phyloP scores from a whole-genome alignment of 1,140 invertebrate species.

The Homarus americanus region DNA sequence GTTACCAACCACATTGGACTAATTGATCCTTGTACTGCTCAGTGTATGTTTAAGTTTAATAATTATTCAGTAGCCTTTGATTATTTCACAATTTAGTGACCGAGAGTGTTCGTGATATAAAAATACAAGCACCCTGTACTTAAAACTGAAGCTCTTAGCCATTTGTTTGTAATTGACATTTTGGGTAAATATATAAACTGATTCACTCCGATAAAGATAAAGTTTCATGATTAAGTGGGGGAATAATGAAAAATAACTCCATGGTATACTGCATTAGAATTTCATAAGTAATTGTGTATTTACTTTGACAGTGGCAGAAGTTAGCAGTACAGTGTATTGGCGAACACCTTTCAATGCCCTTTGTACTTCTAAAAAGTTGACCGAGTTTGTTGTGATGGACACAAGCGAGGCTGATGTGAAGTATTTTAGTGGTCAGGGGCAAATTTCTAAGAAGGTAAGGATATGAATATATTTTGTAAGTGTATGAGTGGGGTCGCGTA shows the following conservation, averaged over 20 bases:
- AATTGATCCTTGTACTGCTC: conserved; percentile 94
- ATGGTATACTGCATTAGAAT: no score
- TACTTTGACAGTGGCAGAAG: conserved; percentile 86
- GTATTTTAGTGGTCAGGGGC: conserved; percentile 85
- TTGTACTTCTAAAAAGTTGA: conserved; percentile 93
- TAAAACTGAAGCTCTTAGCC: no score
- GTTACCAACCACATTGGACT: conserved; percentile 94
- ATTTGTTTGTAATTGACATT: no score
- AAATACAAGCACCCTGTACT: no score
- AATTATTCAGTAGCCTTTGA: no score
- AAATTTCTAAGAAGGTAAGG: conserved; percentile 86
- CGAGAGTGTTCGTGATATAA: no score
- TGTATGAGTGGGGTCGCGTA: no score
- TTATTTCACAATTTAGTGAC: no score
- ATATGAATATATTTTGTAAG: neutral
- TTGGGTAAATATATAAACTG: no score
- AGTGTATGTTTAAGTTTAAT: conserved; percentile 79
- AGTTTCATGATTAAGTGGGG: neutral
- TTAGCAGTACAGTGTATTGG: conserved; percentile 90
- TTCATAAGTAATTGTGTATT: no score
- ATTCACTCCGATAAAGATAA: no score
- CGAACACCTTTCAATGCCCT: conserved; percentile 91
- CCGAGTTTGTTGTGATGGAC: conserved; percentile 97
- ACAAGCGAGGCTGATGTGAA: conserved; percentile 82
- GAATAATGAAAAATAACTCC: no score